Evolutionary conservation across 2,797 vertebrate genomes (phyloP).

Genomic region (Philypnodon macrostomus): DNA sequence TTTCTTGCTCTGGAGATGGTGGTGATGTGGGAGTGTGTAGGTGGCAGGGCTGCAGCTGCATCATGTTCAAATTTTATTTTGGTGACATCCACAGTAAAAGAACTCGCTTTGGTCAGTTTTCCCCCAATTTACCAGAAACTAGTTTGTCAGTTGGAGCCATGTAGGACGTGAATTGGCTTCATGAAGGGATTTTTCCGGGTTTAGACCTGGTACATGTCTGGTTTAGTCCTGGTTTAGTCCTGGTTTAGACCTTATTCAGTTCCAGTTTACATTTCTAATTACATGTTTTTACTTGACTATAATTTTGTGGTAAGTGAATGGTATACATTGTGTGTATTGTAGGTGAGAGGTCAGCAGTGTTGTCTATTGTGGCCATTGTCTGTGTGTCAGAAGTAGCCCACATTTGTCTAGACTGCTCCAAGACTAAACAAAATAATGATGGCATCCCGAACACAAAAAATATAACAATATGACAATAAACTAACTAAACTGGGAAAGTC

Average conservation of each 20-base stretch:
- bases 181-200: neutral
- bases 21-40: constrained; percentile 25
- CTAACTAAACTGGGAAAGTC: too few species aligned
- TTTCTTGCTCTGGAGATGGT: constrained; percentile 42
- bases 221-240: too few species aligned
- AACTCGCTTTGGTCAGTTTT: constrained; percentile 8
- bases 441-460: too few species aligned
- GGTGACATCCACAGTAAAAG: constrained; percentile 29
- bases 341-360: constrained; percentile 9
- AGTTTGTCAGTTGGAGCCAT: neutral
- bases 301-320: constrained; percentile 4
- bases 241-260: too few species aligned
- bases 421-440: neutral
- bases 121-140: constrained; percentile 23
- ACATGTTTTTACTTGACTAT: neutral
- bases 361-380: neutral
- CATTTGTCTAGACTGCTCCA: neutral
- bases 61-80: constrained; percentile 45
- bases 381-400: neutral
- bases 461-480: too few species aligned
- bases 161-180: neutral
- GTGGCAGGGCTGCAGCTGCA: constrained; percentile 34
- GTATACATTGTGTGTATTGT: neutral
- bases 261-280: neutral
- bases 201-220: too few species aligned